Conservation (phyloP, 2,888 invertebrate species). For the Cyaniris semiargus region DNA sequence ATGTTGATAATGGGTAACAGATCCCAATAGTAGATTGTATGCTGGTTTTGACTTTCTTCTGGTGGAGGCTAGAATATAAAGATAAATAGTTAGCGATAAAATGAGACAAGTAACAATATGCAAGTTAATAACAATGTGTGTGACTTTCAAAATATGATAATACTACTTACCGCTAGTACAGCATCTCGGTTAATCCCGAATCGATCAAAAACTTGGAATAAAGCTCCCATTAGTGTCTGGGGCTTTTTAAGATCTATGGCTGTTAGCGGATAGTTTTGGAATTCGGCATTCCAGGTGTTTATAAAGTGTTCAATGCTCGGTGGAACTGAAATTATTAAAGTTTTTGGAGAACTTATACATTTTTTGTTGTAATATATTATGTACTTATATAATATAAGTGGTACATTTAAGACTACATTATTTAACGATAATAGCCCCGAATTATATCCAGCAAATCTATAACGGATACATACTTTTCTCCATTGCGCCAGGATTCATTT, state of each 20-base stretch:
- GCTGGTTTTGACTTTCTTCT: slow-evolving; percentile 59
- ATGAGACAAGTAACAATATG: not conserved
- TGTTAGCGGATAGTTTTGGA: slow-evolving; percentile 56
- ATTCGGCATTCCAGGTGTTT: slow-evolving; percentile 59
- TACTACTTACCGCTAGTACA: slow-evolving; percentile 53
- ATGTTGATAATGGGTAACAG: slow-evolving; percentile 66
- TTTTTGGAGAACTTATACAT: not conserved
- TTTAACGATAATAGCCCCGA: no score
- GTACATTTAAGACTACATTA: no score
- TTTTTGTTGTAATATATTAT: not conserved
- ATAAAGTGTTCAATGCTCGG: slow-evolving; percentile 54
- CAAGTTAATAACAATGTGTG: no score
- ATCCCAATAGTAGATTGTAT: slow-evolving; percentile 64
- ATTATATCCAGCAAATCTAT: not conserved
- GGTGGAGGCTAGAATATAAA: slow-evolving; percentile 53
- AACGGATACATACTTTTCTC: slow-evolving; percentile 36
- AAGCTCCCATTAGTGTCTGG: slow-evolving; percentile 59
- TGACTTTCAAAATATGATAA: no score
- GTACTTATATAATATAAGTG: no score
- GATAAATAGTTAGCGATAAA: not conserved
- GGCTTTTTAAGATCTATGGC: slow-evolving; percentile 60
- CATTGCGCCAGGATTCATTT: slow-evolving; percentile 27
- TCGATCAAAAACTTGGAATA: slow-evolving; percentile 59
- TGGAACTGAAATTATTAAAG: slow-evolving; percentile 37
- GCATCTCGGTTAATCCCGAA: slow-evolving; percentile 64